A percentile compares a stretch with the other conserved stretches of the same genome.
Evolutionary conservation across 2,797 vertebrate genomes (phyloP).

Genomic region (Tiaroga cobitis): DNA sequence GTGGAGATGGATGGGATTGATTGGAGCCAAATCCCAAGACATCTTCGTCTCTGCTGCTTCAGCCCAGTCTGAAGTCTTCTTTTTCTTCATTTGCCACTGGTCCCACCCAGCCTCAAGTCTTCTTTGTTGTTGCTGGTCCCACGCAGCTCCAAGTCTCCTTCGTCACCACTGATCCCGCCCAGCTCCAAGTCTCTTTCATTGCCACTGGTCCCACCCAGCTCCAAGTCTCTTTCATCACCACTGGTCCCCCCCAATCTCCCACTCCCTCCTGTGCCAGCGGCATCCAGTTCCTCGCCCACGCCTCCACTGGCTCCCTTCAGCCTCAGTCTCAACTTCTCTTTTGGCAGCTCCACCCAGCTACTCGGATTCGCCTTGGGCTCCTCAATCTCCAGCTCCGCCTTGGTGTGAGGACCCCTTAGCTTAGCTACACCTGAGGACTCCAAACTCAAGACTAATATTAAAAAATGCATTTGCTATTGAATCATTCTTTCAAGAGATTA

Average conservation of each 20-base stretch:
- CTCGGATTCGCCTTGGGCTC: background rate
- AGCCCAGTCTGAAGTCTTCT: no score
- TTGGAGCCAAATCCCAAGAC: background rate
- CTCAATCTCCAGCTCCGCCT: background rate
- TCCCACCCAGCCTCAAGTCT: background rate
- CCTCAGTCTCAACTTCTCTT: no score
- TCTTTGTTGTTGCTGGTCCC: no score
- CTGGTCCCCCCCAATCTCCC: background rate
- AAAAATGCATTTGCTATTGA: no score
- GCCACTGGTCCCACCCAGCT: no score
- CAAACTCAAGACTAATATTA: no score
- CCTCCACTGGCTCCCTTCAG: no score
- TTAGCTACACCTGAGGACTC: background rate
- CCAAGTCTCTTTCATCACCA: background rate
- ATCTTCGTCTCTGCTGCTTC: no score
- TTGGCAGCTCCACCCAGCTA: background rate
- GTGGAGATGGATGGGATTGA: no score
- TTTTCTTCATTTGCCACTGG: background rate
- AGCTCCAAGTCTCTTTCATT: background rate
- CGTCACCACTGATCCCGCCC: accelerated
- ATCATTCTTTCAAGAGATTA: no score
- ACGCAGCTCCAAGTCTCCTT: background rate
- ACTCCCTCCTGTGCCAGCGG: background rate
- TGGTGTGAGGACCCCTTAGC: background rate
- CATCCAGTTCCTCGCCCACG: no score